These are phyloP conservation scores for Carcharodon carcharias DNA, from an alignment of 2,797 vertebrate genomes.

Conservation along the genomic window DNA sequence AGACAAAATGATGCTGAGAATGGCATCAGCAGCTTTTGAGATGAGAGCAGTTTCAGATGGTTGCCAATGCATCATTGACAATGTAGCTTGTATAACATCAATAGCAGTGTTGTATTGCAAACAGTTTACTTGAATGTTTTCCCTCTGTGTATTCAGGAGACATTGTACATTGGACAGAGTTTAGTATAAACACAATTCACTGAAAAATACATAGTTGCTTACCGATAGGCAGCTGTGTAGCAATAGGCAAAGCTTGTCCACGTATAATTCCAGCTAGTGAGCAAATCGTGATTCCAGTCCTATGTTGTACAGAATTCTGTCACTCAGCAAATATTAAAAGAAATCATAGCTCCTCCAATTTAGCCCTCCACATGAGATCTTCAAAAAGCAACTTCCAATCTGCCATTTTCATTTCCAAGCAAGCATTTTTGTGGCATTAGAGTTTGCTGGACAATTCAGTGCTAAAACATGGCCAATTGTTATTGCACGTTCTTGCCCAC, in stretches of 20 bases:
- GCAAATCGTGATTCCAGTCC: background rate
- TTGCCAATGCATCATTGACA: background rate
- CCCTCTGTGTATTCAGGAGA: background rate
- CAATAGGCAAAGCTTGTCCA: background rate
- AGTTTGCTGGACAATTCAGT: background rate
- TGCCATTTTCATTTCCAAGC: background rate
- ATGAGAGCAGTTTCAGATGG: background rate
- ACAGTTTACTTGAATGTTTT: background rate
- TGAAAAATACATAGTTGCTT: conserved; percentile 23
- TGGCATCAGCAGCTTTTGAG: background rate
- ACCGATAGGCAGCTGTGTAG: background rate
- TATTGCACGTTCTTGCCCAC: background rate
- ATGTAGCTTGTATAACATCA: background rate
- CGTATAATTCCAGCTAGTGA: background rate
- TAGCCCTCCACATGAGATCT: background rate
- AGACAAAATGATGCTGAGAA: background rate
- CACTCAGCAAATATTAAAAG: background rate
- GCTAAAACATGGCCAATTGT: background rate
- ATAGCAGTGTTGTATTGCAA: background rate
- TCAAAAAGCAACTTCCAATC: background rate
- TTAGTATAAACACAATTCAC: conserved; percentile 21
- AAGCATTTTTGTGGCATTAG: background rate
- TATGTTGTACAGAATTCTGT: background rate
- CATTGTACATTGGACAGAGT: background rate
- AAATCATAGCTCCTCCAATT: background rate